phyloP scores from a whole-genome alignment of 2,113 vertebrate genomes.

The Eudyptes chrysolophus region DNA sequence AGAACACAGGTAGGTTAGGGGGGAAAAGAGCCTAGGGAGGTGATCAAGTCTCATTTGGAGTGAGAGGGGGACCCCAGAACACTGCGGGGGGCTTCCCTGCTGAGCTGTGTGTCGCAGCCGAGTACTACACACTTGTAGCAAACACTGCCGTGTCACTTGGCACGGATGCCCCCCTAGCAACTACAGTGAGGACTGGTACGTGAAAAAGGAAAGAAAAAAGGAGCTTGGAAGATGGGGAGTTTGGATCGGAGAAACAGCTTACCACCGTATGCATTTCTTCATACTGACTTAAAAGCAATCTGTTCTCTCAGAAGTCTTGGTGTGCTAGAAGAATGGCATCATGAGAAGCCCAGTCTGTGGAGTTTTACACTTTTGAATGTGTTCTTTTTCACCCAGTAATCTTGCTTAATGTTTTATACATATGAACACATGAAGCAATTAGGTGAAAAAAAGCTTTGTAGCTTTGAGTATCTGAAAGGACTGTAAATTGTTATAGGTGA shows the following conservation, averaged over 20 bases:
- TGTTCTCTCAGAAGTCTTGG: not conserved
- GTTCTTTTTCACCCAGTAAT: not conserved
- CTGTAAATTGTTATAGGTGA: not conserved
- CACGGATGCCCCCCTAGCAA: not conserved
- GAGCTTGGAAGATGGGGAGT: not conserved
- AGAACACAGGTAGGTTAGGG: not conserved
- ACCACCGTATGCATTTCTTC: not conserved
- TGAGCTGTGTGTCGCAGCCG: not conserved
- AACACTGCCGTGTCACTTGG: accelerated
- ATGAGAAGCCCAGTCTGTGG: not conserved
- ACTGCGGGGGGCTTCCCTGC: not conserved
- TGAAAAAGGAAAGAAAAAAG: not conserved
- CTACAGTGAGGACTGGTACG: not conserved
- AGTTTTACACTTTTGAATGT: not conserved
- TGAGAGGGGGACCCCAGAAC: not conserved
- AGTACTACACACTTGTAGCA: not conserved
- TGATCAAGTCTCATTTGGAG: not conserved
- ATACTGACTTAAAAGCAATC: not conserved
- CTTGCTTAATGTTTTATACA: not conserved
- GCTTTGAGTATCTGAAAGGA: not conserved
- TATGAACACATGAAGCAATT: not conserved
- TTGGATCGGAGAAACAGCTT: not conserved
- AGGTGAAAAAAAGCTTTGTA: not conserved
- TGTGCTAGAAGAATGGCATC: not conserved
- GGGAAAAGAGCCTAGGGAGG: not conserved